phyloP scores from a whole-genome alignment of 2,888 invertebrate species.

The Congeria kusceri region DNA sequence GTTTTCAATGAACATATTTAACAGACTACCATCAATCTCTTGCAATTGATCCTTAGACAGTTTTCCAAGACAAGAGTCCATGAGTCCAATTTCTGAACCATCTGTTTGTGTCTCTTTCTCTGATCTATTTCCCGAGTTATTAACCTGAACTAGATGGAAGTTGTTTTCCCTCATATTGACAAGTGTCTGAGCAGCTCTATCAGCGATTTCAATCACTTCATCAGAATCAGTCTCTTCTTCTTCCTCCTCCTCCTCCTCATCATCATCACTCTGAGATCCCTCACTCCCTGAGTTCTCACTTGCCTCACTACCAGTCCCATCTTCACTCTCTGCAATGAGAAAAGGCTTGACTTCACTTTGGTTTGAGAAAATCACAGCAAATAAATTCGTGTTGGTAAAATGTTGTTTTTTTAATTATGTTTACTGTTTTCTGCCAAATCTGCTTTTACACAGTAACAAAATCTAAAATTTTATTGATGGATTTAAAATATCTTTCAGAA shows the following conservation, averaged over 20 bases:
- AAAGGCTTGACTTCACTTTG: conserved; percentile 19
- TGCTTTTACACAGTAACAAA: too few species aligned
- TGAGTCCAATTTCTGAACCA: neutral
- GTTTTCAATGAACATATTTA: conserved; percentile 57
- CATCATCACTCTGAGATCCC: conserved; percentile 47
- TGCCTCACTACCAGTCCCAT: conserved; percentile 24
- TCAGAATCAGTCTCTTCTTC: conserved; percentile 43
- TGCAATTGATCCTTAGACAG: conserved; percentile 48
- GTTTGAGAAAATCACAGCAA: too few species aligned
- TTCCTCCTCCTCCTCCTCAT: conserved; percentile 49
- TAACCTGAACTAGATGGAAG: conserved; percentile 18
- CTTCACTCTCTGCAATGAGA: conserved; percentile 61
- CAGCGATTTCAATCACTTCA: conserved; percentile 50
- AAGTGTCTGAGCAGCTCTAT: conserved; percentile 56
- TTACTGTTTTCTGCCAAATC: too few species aligned
- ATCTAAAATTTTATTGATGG: too few species aligned
- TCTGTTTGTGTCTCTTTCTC: conserved; percentile 49
- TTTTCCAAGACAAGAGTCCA: conserved; percentile 27
- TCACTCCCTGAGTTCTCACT: conserved; percentile 44
- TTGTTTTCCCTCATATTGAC: conserved; percentile 57
- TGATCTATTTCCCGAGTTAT: neutral
- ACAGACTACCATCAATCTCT: conserved; percentile 52
- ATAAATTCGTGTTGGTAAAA: too few species aligned
- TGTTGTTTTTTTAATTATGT: too few species aligned
- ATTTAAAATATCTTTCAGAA: too few species aligned